A percentile compares a stretch with the other conserved stretches of the same genome.
Conservation (phyloP, 1,140 invertebrate species). For the Drosophila triauraria region DNA sequence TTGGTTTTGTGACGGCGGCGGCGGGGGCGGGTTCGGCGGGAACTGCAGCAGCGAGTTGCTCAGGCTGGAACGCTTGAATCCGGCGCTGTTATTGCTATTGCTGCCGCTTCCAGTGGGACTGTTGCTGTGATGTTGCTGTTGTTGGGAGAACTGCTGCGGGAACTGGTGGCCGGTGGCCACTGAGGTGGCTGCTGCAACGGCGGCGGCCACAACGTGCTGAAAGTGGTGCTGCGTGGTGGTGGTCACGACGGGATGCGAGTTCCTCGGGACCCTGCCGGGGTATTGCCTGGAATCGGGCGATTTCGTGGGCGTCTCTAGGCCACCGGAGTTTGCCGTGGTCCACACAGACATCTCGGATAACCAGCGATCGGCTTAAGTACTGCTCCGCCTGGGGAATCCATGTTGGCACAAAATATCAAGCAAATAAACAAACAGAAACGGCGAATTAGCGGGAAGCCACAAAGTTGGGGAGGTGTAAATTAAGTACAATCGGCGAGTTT, state of each 20-base stretch:
- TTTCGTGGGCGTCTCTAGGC: conserved; percentile 78
- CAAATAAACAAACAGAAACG: conserved; percentile 26
- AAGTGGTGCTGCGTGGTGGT: conserved; percentile 58
- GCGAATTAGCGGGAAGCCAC: conserved; percentile 20
- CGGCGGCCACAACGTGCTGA: conserved; percentile 74
- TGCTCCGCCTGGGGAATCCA: conserved; percentile 45
- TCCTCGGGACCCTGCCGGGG: conserved; percentile 6
- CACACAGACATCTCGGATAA: conserved; percentile 85
- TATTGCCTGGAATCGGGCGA: conserved; percentile 4
- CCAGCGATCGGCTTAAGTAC: conserved; percentile 28
- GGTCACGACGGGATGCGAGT: conserved; percentile 21
- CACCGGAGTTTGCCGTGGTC: conserved; percentile 83
- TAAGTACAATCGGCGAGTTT: conserved; percentile 60
- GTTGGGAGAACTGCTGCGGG: conserved; percentile 39
- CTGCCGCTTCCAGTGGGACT: conserved; percentile 54
- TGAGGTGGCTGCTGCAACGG: conserved; percentile 70
- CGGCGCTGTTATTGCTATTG: conserved; percentile 57
- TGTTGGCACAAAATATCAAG: conserved; percentile 44
- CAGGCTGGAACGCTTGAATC: conserved; percentile 66
- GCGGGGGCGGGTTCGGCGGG: conserved; percentile 47
- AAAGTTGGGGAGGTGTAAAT: conserved; percentile 35
- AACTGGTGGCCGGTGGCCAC: conserved; percentile 70
- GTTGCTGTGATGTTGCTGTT: conserved; percentile 48
- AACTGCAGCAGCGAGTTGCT: conserved; percentile 63
- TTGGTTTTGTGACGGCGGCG: conserved; percentile 50